Evolutionary conservation across 1,140 invertebrate species (phyloP).

Genomic region (Pogonomyrmex barbatus): DNA sequence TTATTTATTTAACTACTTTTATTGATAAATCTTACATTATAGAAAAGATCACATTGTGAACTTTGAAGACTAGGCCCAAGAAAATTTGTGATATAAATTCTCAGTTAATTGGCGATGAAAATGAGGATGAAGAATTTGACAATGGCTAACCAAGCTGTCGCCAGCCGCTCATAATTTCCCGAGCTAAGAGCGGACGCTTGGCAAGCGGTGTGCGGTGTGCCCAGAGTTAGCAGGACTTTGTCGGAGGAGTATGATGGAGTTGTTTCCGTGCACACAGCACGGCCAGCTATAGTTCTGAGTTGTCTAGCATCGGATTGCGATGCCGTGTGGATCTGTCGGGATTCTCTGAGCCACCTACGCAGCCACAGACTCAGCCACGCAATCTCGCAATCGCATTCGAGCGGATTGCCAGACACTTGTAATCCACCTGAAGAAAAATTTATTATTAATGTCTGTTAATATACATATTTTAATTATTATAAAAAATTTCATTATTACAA

Average conservation of each 20-base stretch:
- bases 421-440: slow-evolving; percentile 90
- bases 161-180: slow-evolving; percentile 80
- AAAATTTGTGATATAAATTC: not conserved
- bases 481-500: not conserved
- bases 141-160: slow-evolving; percentile 77
- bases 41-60: slow-evolving; percentile 51
- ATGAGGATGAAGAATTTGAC: slow-evolving; percentile 77
- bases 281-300: slow-evolving; percentile 82
- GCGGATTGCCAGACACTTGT: slow-evolving; percentile 93
- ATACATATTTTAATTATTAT: not conserved
- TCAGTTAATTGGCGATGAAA: slow-evolving; percentile 76
- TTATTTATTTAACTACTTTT: slow-evolving; percentile 54
- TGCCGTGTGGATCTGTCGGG: slow-evolving; percentile 90
- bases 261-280: slow-evolving; percentile 84
- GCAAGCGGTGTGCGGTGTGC: slow-evolving; percentile 87
- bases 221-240: slow-evolving; percentile 83
- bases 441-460: not conserved
- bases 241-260: slow-evolving; percentile 84
- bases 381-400: slow-evolving; percentile 94
- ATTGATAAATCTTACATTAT: slow-evolving; percentile 65
- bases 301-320: slow-evolving; percentile 86
- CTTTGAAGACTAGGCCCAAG: slow-evolving; percentile 33
- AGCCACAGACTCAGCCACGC: slow-evolving; percentile 96
- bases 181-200: slow-evolving; percentile 87
- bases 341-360: slow-evolving; percentile 93